Evolutionary conservation across 2,888 invertebrate species (phyloP).

Genomic region (Conchocele bisecta): DNA sequence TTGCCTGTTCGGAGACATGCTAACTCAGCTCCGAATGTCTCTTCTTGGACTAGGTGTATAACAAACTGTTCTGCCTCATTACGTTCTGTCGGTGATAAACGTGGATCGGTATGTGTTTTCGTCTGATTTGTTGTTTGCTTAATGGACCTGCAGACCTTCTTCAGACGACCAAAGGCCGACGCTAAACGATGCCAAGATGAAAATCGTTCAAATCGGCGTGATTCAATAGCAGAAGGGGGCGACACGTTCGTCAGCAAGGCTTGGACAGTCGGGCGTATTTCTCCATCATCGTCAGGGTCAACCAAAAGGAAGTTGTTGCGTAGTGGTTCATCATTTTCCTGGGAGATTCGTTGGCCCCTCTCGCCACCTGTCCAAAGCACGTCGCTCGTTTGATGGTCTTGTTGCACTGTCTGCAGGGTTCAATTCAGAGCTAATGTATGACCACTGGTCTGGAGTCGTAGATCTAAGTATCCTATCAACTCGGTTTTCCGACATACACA

Average conservation of each 20-base stretch:
- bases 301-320: conserved; percentile 16
- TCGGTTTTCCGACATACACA: conserved; percentile 53
- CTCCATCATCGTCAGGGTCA: conserved; percentile 26
- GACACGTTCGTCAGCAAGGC: neutral
- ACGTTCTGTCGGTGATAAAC: too few species aligned
- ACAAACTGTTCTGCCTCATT: too few species aligned
- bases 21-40: too few species aligned
- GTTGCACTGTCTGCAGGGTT: conserved; percentile 57
- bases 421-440: conserved; percentile 29
- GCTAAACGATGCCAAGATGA: too few species aligned
- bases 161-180: too few species aligned
- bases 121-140: too few species aligned
- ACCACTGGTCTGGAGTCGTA: conserved; percentile 51
- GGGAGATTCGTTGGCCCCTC: conserved; percentile 17
- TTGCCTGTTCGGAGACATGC: too few species aligned
- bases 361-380: conserved; percentile 43
- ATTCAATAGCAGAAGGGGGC: neutral
- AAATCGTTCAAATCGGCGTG: conserved; percentile 36
- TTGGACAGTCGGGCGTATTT: conserved; percentile 24
- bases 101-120: too few species aligned
- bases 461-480: conserved; percentile 30
- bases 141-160: too few species aligned
- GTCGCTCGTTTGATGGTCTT: conserved; percentile 7
- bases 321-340: neutral
- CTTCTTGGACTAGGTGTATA: too few species aligned